phyloP scores from a whole-genome alignment of 1,140 invertebrate genomes.

The Bursaphelenchus mucronatus region DNA sequence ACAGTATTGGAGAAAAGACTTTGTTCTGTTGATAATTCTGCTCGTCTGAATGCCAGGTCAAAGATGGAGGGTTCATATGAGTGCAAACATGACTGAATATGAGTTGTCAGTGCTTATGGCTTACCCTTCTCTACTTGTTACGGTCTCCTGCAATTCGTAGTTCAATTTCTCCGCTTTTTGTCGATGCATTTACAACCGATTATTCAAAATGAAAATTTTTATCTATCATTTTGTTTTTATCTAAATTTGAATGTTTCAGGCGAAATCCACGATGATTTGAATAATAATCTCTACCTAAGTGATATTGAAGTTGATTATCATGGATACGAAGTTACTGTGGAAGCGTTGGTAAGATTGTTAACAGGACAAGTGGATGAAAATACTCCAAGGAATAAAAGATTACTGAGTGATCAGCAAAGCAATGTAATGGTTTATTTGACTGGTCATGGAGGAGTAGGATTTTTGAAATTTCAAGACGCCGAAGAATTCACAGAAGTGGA shows the following conservation, averaged over 20 bases:
- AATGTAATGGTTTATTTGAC: constrained; percentile 93
- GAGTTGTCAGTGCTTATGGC: no score
- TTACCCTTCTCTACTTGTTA: no score
- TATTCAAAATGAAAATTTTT: background rate
- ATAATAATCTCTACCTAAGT: constrained; percentile 87
- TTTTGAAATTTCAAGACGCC: constrained; percentile 97
- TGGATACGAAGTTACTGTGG: constrained; percentile 95
- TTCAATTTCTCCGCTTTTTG: no score
- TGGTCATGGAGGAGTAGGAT: constrained; percentile 95
- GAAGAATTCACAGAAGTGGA: constrained; percentile 99
- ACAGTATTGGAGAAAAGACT: no score
- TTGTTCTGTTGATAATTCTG: no score
- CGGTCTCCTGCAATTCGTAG: no score
- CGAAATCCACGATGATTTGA: constrained; percentile 94
- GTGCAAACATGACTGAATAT: no score
- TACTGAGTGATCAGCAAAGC: constrained; percentile 90
- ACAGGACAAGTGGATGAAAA: constrained; percentile 83
- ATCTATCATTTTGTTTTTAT: background rate
- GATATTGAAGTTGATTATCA: constrained; percentile 99
- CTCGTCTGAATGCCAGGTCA: no score
- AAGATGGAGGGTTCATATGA: no score
- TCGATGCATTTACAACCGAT: no score
- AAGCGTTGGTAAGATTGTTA: constrained; percentile 92
- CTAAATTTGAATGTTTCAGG: constrained; percentile 61
- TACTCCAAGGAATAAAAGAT: constrained; percentile 86